These are phyloP conservation scores for Pocillopora verrucosa DNA, from an alignment of 64 coral and sea anemone genomes.

Conservation along the genomic window DNA sequence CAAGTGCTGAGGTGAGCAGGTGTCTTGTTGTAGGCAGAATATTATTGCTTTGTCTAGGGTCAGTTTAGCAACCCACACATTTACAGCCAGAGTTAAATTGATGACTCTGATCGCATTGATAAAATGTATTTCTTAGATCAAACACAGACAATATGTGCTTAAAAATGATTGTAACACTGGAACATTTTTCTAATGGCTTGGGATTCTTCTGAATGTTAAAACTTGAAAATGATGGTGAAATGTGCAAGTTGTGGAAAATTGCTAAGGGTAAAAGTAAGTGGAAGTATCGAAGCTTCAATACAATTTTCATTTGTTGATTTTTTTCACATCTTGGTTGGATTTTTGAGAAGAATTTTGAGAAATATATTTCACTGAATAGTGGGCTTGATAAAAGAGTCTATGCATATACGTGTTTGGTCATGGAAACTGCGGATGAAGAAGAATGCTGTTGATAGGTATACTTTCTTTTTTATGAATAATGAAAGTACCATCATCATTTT, in stretches of 20 bases:
- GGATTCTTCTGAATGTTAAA: neutral
- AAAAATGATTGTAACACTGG: neutral
- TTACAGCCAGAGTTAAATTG: neutral
- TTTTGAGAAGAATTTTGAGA: neutral
- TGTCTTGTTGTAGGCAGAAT: neutral
- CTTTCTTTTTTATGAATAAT: neutral
- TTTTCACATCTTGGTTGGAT: neutral
- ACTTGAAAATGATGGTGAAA: neutral
- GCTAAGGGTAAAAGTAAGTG: conserved; percentile 15
- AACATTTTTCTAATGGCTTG: neutral
- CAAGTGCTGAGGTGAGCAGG: neutral
- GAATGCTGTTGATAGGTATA: conserved; percentile 65
- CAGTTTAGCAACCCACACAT: neutral
- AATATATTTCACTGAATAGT: conserved; percentile 45
- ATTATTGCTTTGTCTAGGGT: neutral
- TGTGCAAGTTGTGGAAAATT: conserved; percentile 26
- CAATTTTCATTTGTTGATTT: neutral
- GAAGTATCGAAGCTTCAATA: neutral
- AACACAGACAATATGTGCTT: neutral
- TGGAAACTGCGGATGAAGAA: conserved; percentile 72
- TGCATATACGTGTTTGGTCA: conserved; percentile 68
- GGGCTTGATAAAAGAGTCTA: conserved; percentile 73
- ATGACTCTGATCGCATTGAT: neutral
- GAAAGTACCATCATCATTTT: too few relatives aligned
- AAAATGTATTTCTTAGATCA: neutral